Percentiles rank a stretch among this genome's conserved stretches.
Evolutionary conservation across 2,888 invertebrate genomes (phyloP).

Genomic region (Andrena minutula): DNA sequence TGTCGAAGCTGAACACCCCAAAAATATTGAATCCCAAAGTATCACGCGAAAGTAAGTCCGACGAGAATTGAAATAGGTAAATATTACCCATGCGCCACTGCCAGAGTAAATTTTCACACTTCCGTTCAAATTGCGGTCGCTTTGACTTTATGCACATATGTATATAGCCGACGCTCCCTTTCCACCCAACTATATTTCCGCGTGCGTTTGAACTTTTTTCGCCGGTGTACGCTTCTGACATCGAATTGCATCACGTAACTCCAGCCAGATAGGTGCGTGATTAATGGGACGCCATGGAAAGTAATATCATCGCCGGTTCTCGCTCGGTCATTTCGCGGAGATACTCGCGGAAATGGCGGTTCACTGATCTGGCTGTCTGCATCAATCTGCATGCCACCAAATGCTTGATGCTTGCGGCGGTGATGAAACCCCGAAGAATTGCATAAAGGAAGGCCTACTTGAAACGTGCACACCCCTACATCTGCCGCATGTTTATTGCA

Average conservation of each 20-base stretch:
- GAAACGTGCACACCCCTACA: background rate
- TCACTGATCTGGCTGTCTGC: constrained; percentile 41
- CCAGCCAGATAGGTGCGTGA: constrained; percentile 45
- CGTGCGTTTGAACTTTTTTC: background rate
- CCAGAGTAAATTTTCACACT: constrained; percentile 20
- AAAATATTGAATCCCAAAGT: background rate
- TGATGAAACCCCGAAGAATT: constrained; percentile 28
- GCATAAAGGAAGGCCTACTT: constrained; percentile 10
- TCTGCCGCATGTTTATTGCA: background rate
- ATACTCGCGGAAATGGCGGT: constrained; percentile 48
- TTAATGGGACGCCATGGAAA: constrained; percentile 73
- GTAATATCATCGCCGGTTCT: constrained; percentile 53
- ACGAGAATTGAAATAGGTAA: constrained; percentile 6
- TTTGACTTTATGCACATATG: constrained; percentile 10
- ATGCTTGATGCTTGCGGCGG: constrained; percentile 8
- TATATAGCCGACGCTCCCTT: background rate
- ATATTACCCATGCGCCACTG: background rate
- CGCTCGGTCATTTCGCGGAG: constrained; percentile 51
- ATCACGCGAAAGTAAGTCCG: constrained; percentile 21
- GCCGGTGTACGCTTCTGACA: constrained; percentile 31
- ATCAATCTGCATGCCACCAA: constrained; percentile 43
- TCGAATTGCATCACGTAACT: constrained; percentile 46
- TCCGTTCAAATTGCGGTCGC: background rate
- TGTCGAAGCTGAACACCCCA: background rate
- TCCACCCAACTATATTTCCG: background rate